These are phyloP conservation scores for Nerophis lumbriciformis DNA, from an alignment of 2,113 vertebrate genomes.

Conservation along the genomic window DNA sequence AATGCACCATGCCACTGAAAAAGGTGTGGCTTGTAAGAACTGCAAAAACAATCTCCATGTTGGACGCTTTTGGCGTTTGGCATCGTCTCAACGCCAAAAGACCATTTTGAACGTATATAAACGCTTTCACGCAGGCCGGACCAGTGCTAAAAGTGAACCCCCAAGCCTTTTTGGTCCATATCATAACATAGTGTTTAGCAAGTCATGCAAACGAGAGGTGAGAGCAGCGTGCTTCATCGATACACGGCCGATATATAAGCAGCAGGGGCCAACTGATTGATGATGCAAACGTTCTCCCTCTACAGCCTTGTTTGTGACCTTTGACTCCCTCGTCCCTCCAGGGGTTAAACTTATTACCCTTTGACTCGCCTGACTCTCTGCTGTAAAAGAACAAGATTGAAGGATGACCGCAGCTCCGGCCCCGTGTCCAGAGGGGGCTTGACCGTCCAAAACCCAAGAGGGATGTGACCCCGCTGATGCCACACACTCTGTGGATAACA, in stretches of 20 bases:
- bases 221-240: slow-evolving; percentile 43
- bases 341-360: slow-evolving; percentile 93
- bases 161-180: background rate
- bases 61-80: background rate
- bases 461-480: slow-evolving; percentile 58
- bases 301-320: slow-evolving; percentile 81
- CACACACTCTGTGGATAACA: slow-evolving; percentile 67
- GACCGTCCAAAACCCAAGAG: slow-evolving; percentile 58
- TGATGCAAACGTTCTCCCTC: slow-evolving; percentile 71
- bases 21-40: slow-evolving; percentile 12
- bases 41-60: background rate
- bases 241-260: slow-evolving; percentile 51
- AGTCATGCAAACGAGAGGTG: slow-evolving; percentile 55
- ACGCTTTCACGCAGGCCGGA: background rate
- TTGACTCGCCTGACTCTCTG: slow-evolving; percentile 82
- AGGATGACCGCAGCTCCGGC: slow-evolving; percentile 80
- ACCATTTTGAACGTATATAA: background rate
- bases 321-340: slow-evolving; percentile 71
- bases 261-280: slow-evolving; percentile 65
- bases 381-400: slow-evolving; percentile 79
- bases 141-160: no score
- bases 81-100: background rate
- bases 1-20: slow-evolving; percentile 6
- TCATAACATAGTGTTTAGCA: slow-evolving; percentile 41
- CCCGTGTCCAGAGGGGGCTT: slow-evolving; percentile 51